These are phyloP conservation scores for Pseudorhombus dupliciocellatus DNA, from an alignment of 2,113 vertebrate genomes.

Conservation along the genomic window DNA sequence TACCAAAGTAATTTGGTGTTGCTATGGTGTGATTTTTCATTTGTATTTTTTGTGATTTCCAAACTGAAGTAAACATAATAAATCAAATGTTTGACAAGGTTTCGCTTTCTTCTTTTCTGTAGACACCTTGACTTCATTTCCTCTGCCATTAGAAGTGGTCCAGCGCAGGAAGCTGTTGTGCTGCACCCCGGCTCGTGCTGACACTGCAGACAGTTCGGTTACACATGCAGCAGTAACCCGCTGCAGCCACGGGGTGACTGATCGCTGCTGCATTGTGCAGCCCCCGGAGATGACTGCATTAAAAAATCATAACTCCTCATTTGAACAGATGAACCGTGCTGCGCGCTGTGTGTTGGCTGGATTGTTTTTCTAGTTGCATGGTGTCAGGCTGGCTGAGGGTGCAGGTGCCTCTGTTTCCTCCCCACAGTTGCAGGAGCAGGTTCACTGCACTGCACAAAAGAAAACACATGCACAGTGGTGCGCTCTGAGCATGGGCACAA, in stretches of 20 bases:
- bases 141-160: background rate
- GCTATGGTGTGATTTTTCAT: constrained; percentile 10
- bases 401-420: constrained; percentile 23
- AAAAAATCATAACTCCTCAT: background rate
- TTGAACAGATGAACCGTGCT: background rate
- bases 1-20: constrained; percentile 22
- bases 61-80: constrained; percentile 38
- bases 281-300: constrained; percentile 1
- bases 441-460: constrained; percentile 52
- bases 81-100: constrained; percentile 35
- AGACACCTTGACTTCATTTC: background rate
- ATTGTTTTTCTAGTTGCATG: background rate
- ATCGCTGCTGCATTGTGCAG: constrained; percentile 54
- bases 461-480: constrained; percentile 12
- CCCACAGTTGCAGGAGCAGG: constrained; percentile 12
- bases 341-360: constrained; percentile 16
- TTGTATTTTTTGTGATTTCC: constrained; percentile 48
- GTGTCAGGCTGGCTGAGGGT: constrained; percentile 9
- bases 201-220: constrained; percentile 60
- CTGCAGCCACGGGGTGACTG: constrained; percentile 37
- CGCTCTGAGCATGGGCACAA: constrained; percentile 2
- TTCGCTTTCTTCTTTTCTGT: background rate
- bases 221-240: constrained; percentile 54
- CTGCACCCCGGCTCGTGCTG: constrained; percentile 59
- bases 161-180: constrained; percentile 1